Base-by-base conservation (phyloP, 1,140 invertebrate species). In the Drosophila dunni region DNA sequence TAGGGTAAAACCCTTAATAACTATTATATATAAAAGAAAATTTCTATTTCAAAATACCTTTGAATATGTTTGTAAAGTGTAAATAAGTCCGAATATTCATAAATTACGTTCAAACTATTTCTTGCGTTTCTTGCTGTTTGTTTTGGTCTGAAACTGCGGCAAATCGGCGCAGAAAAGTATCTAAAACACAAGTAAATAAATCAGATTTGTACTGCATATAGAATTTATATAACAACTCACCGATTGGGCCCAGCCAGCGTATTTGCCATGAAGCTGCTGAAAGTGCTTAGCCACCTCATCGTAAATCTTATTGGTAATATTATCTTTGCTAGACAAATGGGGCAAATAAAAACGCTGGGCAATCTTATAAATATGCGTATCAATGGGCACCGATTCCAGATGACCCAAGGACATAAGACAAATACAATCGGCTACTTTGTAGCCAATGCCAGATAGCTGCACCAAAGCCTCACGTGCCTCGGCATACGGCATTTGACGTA, bases 351-450 rank as follows among this genome's bases (percentile, higher is more conserved):
- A 94, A 66, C 95, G 93, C 33, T 95, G 93, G 3, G 97, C 98
- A 61, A 99, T 96, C 94, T 99, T 97, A 93, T 96, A 98, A 15
- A 99, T 97, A 93, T 99, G 98, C 0, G 98, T 99, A 92, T 99
- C 99, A 1, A 99, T 96, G 10, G 98, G 98, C 63, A 99, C 95
- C 0, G 98, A 96, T 89, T 96, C 94, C 48, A 97, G 91, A 91
- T 99, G 97, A 53, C 96, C 96, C 68, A 99, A 92, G 1, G 98
- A 98, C 98, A 99, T 99, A 3, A 99, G 94, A 93, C 97, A 98
- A 81, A 99, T 97, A 92, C 98, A 99, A 93, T 99, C 98, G n/a
- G 98, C 98, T 17, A 99, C 97, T 94, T 98, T 98, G 29, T 96
- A 96, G 34, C 98, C 98, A 86, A 99, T 95, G 13, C 98, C 98